Percentiles rank a stretch among this genome's conserved stretches.
These are phyloP conservation scores for Lucilia cuprina DNA, from an alignment of 1,140 invertebrate species.

Conservation along the genomic window DNA sequence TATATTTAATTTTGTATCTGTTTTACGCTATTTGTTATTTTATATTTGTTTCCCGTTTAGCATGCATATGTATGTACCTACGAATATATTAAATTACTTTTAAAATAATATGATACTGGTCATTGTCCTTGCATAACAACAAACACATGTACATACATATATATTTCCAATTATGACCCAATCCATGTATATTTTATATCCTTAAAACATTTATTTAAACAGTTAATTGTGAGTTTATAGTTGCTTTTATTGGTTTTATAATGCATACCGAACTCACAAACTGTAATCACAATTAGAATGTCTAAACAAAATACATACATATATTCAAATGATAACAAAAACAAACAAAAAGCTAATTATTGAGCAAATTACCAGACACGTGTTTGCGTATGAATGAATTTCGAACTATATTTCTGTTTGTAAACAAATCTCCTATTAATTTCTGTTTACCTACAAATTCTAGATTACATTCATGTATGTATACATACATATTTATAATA, in stretches of 20 bases:
- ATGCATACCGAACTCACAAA: neutral
- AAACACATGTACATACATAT: too few relatives aligned
- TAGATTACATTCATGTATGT: too few relatives aligned
- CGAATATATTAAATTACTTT: too few relatives aligned
- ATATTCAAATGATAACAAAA: neutral
- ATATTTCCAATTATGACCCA: too few relatives aligned
- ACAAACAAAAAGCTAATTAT: neutral
- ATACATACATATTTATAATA: slow-evolving; percentile 11
- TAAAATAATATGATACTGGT: too few relatives aligned
- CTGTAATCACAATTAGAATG: neutral
- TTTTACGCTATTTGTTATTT: too few relatives aligned
- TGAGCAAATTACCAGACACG: neutral
- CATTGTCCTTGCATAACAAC: too few relatives aligned
- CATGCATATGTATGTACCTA: too few relatives aligned
- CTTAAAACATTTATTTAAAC: neutral
- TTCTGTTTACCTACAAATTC: neutral
- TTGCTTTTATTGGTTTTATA: neutral
- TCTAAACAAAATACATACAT: neutral
- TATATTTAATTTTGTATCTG: too few relatives aligned
- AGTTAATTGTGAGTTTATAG: neutral
- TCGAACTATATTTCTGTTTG: neutral
- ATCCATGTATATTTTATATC: too few relatives aligned
- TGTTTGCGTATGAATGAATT: neutral
- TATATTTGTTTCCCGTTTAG: too few relatives aligned
- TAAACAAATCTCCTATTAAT: neutral